Percentiles rank a stretch among this genome's conserved stretches.
Conservation (phyloP, 2,888 invertebrate species). For the Eumerus sabulonum region DNA sequence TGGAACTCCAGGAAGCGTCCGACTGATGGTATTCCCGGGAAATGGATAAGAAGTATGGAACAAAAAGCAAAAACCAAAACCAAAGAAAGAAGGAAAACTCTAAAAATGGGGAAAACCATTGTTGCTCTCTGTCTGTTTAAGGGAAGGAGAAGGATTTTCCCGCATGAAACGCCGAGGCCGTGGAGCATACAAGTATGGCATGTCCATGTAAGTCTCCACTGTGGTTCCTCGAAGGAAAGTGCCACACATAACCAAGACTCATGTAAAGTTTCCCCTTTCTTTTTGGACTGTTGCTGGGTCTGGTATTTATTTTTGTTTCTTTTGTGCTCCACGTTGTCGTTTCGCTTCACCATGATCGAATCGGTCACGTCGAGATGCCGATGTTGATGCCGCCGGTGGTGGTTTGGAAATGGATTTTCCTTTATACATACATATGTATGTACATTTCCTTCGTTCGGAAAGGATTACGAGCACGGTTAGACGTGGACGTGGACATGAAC, state of each 20-base stretch:
- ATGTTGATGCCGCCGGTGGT: constrained; percentile 2
- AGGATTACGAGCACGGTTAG: constrained; percentile 47
- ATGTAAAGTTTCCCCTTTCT: constrained; percentile 56
- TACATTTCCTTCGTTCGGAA: constrained; percentile 44
- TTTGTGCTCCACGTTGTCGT: constrained; percentile 2
- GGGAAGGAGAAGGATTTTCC: constrained; percentile 61
- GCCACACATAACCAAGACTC: not conserved
- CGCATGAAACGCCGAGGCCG: not conserved
- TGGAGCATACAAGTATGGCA: constrained; percentile 2
- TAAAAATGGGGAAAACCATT: constrained; percentile 57
- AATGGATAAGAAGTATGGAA: constrained; percentile 2
- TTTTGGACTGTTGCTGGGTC: constrained; percentile 26
- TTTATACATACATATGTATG: too few species aligned
- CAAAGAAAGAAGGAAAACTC: constrained; percentile 29
- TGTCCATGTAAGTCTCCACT: constrained; percentile 52
- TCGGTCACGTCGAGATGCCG: not conserved
- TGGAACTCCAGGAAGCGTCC: constrained; percentile 64
- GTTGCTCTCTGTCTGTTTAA: constrained; percentile 47
- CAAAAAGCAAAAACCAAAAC: constrained; percentile 6
- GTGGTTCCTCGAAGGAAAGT: constrained; percentile 24
- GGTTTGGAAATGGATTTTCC: constrained; percentile 55
- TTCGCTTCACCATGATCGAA: constrained; percentile 12
- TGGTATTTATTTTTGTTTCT: constrained; percentile 50
- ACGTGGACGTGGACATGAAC: constrained; percentile 9
- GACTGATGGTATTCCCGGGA: constrained; percentile 53